Evolutionary conservation across 1,140 invertebrate species (phyloP), one percentile per base, ranked within the genome.

Genomic region (Portunus trituberculatus): DNA sequence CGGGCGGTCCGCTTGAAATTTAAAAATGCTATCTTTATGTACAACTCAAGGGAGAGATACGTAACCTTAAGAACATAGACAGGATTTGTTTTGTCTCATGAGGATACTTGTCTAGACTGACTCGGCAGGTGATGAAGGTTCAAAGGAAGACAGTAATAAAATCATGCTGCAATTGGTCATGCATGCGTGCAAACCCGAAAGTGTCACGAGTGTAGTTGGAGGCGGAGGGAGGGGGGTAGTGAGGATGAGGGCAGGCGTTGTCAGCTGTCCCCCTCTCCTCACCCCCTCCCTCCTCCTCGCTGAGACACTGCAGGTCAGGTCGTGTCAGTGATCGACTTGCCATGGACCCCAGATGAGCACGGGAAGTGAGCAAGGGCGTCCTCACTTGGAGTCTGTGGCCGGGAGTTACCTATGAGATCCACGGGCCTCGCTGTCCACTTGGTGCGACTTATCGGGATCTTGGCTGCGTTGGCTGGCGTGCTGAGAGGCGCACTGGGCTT

Each of bases 1-100:
- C 93, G 88, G 93, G n/a, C 87, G 88, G 93, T 94, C 93, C 93
- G 93, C 93, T 94, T 94, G 93, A 94, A 94, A 94, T 90, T 94
- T 94, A 90, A 94, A 94, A 94, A 94, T 90, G 59, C 87, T 91
- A 45, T 91, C 87, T 90, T 90, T 94, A 90, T 82, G 16, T 90
- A 94, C 87, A 90, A 90, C 93, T 90, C 86, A 45, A 52, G 59
- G 88, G 16, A 83, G 88, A 59, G 86, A 48, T 16, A 45, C 32
- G 2, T 84, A 93, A 84, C n/a, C 76, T 67, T 76, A 93, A 76
- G 67, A 76, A 76, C 52, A 59, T 59, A 59, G 20, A 76, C 25
- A 76, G 20, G 20, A n/a, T 7, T 39, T 76, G 6, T 76, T 76
- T 76, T 76, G 12, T 76, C 67, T 76, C 20, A 76, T n/a, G n/a